A percentile compares a stretch with the other conserved stretches of the same genome.
These are phyloP conservation scores for Drosophila neotestacea DNA, from an alignment of 2,888 invertebrate species.

Conservation along the genomic window DNA sequence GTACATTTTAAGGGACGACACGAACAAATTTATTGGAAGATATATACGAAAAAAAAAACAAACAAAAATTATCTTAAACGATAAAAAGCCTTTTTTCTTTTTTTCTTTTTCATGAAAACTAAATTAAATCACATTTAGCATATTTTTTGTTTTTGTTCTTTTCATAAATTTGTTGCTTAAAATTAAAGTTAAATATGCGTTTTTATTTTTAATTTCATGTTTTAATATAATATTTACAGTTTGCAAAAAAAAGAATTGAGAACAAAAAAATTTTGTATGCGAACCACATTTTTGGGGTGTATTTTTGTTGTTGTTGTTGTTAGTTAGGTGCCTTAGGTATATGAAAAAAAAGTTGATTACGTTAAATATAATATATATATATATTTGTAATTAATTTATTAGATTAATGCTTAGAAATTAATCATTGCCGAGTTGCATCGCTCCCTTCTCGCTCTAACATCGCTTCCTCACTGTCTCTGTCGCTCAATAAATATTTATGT, in stretches of 20 bases:
- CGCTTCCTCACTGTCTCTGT: neutral
- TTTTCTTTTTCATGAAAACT: conserved; percentile 58
- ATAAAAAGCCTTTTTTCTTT: conserved; percentile 65
- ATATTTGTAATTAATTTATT: conserved; percentile 37
- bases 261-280: conserved; percentile 15
- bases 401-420: conserved; percentile 44
- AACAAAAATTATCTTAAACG: conserved; percentile 57
- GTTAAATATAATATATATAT: conserved; percentile 6
- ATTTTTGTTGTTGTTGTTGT: conserved; percentile 22
- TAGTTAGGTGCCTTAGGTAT: conserved; percentile 56
- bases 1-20: conserved; percentile 43
- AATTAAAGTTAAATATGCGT: conserved; percentile 10
- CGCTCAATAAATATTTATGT: conserved; percentile 33
- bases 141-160: conserved; percentile 27
- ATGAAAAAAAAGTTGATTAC: conserved; percentile 56
- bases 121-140: conserved; percentile 77
- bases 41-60: conserved; percentile 31
- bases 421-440: conserved; percentile 51
- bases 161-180: conserved; percentile 35
- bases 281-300: conserved; percentile 8
- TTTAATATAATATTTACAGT: conserved; percentile 38
- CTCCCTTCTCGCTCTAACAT: conserved; percentile 1
- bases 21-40: conserved; percentile 19
- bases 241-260: conserved; percentile 15
- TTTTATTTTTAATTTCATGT: conserved; percentile 32